These are phyloP conservation scores for Pollenia amentaria DNA, from an alignment of 2,888 invertebrate species.

Conservation along the genomic window DNA sequence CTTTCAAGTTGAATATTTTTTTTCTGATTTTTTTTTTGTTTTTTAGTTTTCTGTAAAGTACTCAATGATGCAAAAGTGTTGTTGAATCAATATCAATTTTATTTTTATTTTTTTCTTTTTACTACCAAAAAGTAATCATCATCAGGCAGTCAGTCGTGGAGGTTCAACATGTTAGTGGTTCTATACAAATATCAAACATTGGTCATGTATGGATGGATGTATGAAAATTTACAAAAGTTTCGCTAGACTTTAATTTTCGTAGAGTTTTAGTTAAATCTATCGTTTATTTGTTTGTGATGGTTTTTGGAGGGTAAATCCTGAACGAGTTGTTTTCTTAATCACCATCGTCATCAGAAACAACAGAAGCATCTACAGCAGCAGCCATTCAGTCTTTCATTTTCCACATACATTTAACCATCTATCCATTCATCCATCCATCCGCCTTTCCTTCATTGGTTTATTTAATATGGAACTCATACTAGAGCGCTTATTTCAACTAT, in stretches of 20 bases:
- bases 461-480: constrained; percentile 58
- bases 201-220: constrained; percentile 15
- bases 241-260: constrained; percentile 30
- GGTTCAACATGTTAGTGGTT: constrained; percentile 21
- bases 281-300: neutral
- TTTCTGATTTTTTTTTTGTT: constrained; percentile 9
- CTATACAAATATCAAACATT: constrained; percentile 41
- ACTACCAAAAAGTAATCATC: constrained; percentile 41
- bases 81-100: constrained; percentile 68
- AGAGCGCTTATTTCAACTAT: neutral
- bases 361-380: neutral
- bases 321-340: constrained; percentile 58
- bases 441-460: constrained; percentile 67
- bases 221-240: constrained; percentile 30
- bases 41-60: constrained; percentile 31
- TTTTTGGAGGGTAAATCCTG: neutral
- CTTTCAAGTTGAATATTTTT: constrained; percentile 33
- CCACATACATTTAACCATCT: neutral
- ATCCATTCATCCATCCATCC: constrained; percentile 29
- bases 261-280: constrained; percentile 47
- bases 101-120: neutral
- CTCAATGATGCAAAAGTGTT: constrained; percentile 69
- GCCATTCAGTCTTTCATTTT: constrained; percentile 6
- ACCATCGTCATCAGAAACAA: constrained; percentile 22
- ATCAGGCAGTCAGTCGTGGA: neutral